phyloP scores from a whole-genome alignment of 2,113 vertebrate genomes.

The Oophaga pumilio region DNA sequence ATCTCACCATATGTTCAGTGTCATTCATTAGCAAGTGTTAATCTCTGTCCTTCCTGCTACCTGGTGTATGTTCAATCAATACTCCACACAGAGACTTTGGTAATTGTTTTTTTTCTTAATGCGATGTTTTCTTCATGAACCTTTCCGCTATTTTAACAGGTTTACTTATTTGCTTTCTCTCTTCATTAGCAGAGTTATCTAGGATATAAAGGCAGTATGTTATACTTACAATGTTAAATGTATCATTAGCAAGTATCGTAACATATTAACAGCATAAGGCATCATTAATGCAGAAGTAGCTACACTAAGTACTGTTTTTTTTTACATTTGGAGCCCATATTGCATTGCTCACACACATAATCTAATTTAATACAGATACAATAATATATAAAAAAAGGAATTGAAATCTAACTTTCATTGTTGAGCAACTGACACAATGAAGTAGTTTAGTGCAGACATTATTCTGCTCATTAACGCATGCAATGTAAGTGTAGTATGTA shows the following conservation, averaged over 20 bases:
- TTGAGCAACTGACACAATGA: no score
- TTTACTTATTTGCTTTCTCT: neutral
- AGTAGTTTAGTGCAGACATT: no score
- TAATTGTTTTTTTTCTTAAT: slow-evolving; percentile 72
- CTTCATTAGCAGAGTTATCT: neutral
- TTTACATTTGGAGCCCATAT: no score
- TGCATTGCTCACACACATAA: no score
- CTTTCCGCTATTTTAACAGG: neutral
- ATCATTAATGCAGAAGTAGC: neutral
- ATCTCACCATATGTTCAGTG: slow-evolving; percentile 46
- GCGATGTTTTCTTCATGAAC: slow-evolving; percentile 46
- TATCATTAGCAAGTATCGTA: neutral
- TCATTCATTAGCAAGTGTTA: slow-evolving; percentile 51
- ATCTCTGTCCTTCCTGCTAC: slow-evolving; percentile 39
- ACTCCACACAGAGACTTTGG: slow-evolving; percentile 48
- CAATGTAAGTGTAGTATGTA: no score
- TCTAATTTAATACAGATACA: no score
- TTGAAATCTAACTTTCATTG: no score
- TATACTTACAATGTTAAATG: neutral
- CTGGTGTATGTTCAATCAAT: slow-evolving; percentile 45
- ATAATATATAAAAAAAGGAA: no score
- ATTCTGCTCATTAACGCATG: no score
- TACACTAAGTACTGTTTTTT: no score
- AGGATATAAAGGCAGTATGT: neutral
- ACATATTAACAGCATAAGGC: neutral